Percentiles rank a stretch among this genome's conserved stretches.
These are phyloP conservation scores for Lutra lutra DNA, from an alignment of 2,797 vertebrate genomes.

Conservation along the genomic window DNA sequence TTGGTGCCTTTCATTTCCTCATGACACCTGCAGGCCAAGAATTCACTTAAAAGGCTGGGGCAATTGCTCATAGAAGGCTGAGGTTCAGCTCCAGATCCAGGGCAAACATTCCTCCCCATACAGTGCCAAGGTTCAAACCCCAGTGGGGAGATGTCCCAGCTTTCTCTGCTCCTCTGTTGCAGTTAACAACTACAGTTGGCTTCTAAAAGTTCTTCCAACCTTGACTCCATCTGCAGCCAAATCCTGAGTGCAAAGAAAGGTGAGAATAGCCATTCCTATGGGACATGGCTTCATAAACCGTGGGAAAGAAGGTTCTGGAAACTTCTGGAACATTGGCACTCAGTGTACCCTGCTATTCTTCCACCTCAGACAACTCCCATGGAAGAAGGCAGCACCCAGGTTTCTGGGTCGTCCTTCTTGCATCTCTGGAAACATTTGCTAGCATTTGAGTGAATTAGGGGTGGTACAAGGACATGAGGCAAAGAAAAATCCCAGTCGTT, in stretches of 20 bases:
- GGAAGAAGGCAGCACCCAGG: background rate
- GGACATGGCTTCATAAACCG: background rate
- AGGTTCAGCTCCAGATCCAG: background rate
- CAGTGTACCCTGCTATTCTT: background rate
- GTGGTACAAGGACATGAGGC: background rate
- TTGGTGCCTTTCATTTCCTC: background rate
- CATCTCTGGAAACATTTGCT: background rate
- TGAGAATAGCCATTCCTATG: background rate
- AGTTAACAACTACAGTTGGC: background rate
- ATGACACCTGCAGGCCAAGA: background rate
- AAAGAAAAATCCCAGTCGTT: background rate
- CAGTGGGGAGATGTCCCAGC: background rate
- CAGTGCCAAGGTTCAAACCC: background rate
- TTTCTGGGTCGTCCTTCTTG: background rate
- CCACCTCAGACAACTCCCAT: background rate
- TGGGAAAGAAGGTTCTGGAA: background rate
- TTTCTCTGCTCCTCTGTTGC: background rate
- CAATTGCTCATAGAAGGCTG: background rate
- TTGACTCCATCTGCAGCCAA: background rate
- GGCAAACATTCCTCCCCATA: background rate
- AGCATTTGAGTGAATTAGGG: background rate
- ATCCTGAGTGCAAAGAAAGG: background rate
- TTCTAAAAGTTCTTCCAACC: background rate
- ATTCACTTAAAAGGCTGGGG: background rate
- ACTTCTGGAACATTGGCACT: background rate